Evolutionary conservation across 2,888 invertebrate genomes (phyloP).

Genomic region (Branchellion lobata): DNA sequence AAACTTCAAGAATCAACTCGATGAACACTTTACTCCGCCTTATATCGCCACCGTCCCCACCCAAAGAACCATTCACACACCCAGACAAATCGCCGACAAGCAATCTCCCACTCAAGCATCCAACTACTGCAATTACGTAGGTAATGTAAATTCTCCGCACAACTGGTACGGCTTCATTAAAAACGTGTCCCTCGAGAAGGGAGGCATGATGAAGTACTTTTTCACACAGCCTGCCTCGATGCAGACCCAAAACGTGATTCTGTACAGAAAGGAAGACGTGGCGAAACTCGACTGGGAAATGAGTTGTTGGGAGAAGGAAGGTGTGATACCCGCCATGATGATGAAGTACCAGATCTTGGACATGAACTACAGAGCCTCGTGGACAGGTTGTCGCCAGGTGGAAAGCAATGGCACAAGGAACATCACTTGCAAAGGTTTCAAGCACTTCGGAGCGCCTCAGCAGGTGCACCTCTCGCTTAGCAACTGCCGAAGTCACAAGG

Average conservation of each 20-base stretch:
- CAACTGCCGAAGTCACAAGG: slow-evolving; percentile 49
- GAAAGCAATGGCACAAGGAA: slow-evolving; percentile 29
- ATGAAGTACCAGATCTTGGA: slow-evolving; percentile 50
- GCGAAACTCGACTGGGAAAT: slow-evolving; percentile 46
- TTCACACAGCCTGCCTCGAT: slow-evolving; percentile 49
- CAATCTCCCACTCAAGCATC: slow-evolving; percentile 17
- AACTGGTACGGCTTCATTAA: slow-evolving; percentile 51
- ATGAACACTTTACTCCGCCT: neutral
- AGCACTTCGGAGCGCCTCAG: slow-evolving; percentile 43
- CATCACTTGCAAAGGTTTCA: slow-evolving; percentile 47
- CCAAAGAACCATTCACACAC: slow-evolving; percentile 42
- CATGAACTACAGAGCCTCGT: slow-evolving; percentile 46
- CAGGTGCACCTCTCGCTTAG: slow-evolving; percentile 50
- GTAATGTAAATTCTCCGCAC: slow-evolving; percentile 49
- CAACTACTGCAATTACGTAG: slow-evolving; percentile 48
- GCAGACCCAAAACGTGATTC: slow-evolving; percentile 49
- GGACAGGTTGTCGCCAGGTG: slow-evolving; percentile 48
- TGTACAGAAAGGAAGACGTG: slow-evolving; percentile 50
- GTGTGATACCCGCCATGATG: slow-evolving; percentile 47
- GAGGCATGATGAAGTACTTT: slow-evolving; percentile 49
- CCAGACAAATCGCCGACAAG: slow-evolving; percentile 32
- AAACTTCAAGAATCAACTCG: neutral
- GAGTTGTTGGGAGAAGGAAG: slow-evolving; percentile 50
- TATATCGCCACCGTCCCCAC: slow-evolving; percentile 22
- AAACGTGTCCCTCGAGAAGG: slow-evolving; percentile 48